Base-by-base conservation (phyloP, 2,888 invertebrate genomes). In the Lampropteryx suffumata region DNA sequence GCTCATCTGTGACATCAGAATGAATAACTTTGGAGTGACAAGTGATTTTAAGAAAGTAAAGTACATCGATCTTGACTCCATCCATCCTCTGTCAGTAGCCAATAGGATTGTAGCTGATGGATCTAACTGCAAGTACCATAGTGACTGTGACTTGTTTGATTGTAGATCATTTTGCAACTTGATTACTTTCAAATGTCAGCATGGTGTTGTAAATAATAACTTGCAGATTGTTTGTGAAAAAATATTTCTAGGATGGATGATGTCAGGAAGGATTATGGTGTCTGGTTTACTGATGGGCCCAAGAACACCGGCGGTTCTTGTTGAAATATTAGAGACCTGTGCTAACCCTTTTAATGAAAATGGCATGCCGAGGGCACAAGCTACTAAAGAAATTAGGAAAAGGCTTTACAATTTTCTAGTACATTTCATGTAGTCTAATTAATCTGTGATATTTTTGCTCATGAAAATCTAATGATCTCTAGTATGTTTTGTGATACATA, bases 101-200 rank as follows among this genome's bases (percentile, higher is more conserved):
- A 87, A 86, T 62, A 83, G 76, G 41, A 76, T 92, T 17, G 84
- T 90, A 8, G 81, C 80, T 8, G 84, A 87, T 59, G 80, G 81
- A 4, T 75, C 78, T 12, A 66, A 70, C 6, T 95, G 95, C 71
- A 75, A 81, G 7, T 76, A 71, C 14, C 92, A 94, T 69, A 86
- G 89, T 37, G 94, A 94, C 64, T 95, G 95, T 76, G 92, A 93
- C 71, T 92, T 92, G 68, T 92, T 92, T 60, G 94, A 94, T 65
- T 94, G 94, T 66, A 82, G 92, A 32, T 93, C 93, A 0, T 78
- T 86, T 50, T 95, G 94, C 70, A 90, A 93, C 62, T 61, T 71
- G 21, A 65, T 79, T 2, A 86, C 80, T 7, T 78, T 82, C 21
- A 89, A 82, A 59, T 94, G 94, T 75, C 82, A 89, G 41, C 76